Evolutionary conservation across 2,113 vertebrate species (phyloP).

Genomic region (Orthonyx spaldingii): DNA sequence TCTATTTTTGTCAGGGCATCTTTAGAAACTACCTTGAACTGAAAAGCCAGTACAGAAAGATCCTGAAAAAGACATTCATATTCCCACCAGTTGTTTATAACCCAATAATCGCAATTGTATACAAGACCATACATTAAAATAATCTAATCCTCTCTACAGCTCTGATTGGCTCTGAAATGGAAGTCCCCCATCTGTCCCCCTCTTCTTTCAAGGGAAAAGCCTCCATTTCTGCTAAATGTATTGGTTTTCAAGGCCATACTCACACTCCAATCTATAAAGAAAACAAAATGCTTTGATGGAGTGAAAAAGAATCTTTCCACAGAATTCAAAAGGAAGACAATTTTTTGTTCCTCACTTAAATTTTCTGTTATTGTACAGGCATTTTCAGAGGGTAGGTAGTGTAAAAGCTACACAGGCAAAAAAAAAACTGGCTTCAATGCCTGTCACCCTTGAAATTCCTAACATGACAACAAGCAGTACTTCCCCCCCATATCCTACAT

Average conservation of each 20-base stretch:
- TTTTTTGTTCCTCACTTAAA: not conserved
- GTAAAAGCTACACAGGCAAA: not conserved
- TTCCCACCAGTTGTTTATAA: not conserved
- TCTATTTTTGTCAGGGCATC: not conserved
- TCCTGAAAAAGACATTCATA: not conserved
- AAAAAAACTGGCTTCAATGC: not conserved
- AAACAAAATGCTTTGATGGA: not conserved
- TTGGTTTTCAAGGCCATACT: not conserved
- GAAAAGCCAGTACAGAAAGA: not conserved
- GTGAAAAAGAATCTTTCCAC: slow-evolving; percentile 8
- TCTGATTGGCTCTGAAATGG: not conserved
- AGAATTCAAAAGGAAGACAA: not conserved
- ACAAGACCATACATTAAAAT: not conserved
- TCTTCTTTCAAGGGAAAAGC: not conserved
- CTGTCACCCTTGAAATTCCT: not conserved
- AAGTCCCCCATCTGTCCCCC: not conserved
- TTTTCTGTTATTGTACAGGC: not conserved
- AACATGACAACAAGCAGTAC: not conserved
- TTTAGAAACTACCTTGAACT: not conserved
- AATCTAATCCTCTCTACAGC: not conserved
- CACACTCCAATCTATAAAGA: not conserved
- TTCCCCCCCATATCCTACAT: not conserved
- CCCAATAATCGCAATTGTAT: not conserved
- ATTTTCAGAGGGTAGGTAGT: not conserved
- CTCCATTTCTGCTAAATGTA: not conserved